Base-by-base conservation (phyloP, 1,140 invertebrate genomes). In the Drosophila aff. region DNA sequence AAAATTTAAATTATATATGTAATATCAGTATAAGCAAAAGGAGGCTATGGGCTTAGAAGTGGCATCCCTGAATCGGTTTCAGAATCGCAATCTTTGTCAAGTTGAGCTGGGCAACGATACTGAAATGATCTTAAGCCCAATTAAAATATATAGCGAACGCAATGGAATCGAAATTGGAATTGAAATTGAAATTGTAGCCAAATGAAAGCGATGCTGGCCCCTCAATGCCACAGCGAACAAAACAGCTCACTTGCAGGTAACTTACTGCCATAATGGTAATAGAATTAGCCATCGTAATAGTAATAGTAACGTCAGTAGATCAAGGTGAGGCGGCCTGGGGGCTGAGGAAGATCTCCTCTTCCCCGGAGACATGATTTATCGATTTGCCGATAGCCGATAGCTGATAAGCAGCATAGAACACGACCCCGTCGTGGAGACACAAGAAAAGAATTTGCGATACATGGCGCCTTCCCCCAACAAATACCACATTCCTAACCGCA, bases 401-500 rank as follows among this genome's bases (percentile, higher is more conserved):
- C 47, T 83, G 83, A 89, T 87, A 89, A 79, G 40, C 58, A 57
- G 58, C 47, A 62, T 53, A 61, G 40, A 77, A 57, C 64, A 38
- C 57, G 57, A 59, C 52, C 28, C 75, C 26, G 15, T 13, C 38
- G 15, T 2, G 11, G 28, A 61, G 43, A 66, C 75, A 79, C 59
- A 63, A 49, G 43, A 67, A 66, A 75, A 60, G 62, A 81, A 78
- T 66, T 62, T 64, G 47, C 18, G 65, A 50, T 57, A 72, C 46
- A 63, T 61, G 61, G 65, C 33, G 44, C 26, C 44, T 10, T 47
- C 21, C 13, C 21, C 33, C 11, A 13, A 59, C 28, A 44, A 52
- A 63, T 36, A 66, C 36, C 16, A 63, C 47, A 49, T 49, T 28
- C 36, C 21, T 43, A 50, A 58, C 21, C 28, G 13, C 38, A 40